Evolutionary conservation across 2,888 invertebrate species (phyloP).

Genomic region (Xiphydria camelus): DNA sequence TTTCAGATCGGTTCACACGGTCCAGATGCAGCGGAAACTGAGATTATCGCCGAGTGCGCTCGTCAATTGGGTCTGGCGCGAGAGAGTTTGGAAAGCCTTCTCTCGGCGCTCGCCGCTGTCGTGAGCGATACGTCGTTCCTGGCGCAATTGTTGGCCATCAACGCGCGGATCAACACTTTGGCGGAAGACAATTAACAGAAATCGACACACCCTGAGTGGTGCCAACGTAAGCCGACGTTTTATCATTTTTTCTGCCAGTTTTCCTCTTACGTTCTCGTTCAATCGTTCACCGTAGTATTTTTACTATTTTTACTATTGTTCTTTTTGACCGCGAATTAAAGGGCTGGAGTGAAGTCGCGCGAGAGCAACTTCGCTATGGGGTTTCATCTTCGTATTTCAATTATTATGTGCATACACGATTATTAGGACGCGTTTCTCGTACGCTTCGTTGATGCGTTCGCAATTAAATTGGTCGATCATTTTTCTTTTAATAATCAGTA

Average conservation of each 20-base stretch:
- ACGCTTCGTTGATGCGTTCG: too few relatives aligned
- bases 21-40: slow-evolving; percentile 59
- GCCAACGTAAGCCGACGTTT: slow-evolving; percentile 25
- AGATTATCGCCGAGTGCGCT: slow-evolving; percentile 70
- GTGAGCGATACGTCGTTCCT: slow-evolving; percentile 74
- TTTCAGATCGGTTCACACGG: slow-evolving; percentile 43
- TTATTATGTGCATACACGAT: too few relatives aligned
- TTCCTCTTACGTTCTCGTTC: slow-evolving; percentile 45
- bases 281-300: slow-evolving; percentile 30
- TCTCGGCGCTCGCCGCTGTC: slow-evolving; percentile 69
- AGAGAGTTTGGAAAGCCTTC: slow-evolving; percentile 66
- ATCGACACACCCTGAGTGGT: slow-evolving; percentile 18
- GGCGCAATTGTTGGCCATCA: slow-evolving; percentile 76
- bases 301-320: slow-evolving; percentile 20
- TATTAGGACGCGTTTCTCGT: too few relatives aligned
- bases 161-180: slow-evolving; percentile 77
- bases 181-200: slow-evolving; percentile 71
- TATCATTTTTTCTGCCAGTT: slow-evolving; percentile 42
- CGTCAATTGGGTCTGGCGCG: slow-evolving; percentile 71
- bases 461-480: too few relatives aligned
- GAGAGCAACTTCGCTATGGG: too few relatives aligned
- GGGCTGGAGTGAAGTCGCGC: too few relatives aligned
- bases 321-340: too few relatives aligned
- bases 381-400: too few relatives aligned
- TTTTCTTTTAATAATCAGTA: too few relatives aligned